A percentile compares a stretch with the other conserved stretches of the same genome.
Conservation (phyloP, 2,113 vertebrate species). For the Melanotaenia duboulayi region DNA sequence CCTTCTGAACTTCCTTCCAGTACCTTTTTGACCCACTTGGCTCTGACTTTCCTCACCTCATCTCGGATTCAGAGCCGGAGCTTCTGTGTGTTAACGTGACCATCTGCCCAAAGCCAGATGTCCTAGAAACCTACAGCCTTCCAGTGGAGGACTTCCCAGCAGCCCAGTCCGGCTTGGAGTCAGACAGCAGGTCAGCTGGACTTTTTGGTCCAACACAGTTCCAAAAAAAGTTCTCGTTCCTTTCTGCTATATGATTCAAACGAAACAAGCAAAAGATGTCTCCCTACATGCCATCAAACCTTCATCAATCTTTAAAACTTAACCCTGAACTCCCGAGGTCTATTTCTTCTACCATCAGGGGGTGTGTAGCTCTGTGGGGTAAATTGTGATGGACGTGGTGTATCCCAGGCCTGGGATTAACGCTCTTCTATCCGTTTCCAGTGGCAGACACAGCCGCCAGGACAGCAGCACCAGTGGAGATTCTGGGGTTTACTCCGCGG, state of each 20-base stretch:
- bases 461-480: conserved; percentile 72
- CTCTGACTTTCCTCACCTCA: conserved; percentile 57
- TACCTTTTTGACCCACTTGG: conserved; percentile 36
- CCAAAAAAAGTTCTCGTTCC: no score
- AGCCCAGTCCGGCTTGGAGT: conserved; percentile 7
- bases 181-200: conserved; percentile 32
- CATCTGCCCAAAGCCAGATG: not conserved
- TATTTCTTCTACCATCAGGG: no score
- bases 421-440: no score
- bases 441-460: conserved; percentile 59
- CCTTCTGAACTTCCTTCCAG: conserved; percentile 35
- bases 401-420: no score
- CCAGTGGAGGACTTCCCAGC: not conserved
- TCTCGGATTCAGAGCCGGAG: conserved; percentile 54
- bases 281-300: no score
- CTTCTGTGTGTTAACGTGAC: conserved; percentile 57
- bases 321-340: no score
- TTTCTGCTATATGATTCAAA: no score
- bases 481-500: conserved; percentile 76
- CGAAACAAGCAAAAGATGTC: no score
- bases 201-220: not conserved
- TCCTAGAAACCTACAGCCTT: conserved; percentile 33
- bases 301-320: no score
- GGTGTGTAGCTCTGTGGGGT: no score
- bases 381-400: no score